Evolutionary conservation across 2,113 vertebrate species (phyloP).

Genomic region (Otolemur garnettii): DNA sequence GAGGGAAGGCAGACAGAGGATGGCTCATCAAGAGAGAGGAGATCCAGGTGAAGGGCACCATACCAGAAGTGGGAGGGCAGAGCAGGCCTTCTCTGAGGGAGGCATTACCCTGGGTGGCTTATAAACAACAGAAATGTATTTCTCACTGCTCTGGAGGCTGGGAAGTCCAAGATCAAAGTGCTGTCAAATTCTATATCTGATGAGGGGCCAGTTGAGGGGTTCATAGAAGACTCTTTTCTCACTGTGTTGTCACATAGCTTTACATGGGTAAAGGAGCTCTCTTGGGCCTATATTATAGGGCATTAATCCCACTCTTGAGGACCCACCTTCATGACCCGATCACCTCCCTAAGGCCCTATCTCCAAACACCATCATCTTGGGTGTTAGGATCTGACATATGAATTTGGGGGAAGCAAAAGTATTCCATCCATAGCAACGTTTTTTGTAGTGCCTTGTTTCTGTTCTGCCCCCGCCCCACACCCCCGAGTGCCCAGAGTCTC

Average conservation of each 20-base stretch:
- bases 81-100: not conserved
- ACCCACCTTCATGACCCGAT: not conserved
- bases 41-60: not conserved
- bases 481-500: not conserved
- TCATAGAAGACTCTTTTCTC: not conserved
- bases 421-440: not conserved
- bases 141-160: not conserved
- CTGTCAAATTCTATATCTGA: not conserved
- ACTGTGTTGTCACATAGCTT: not conserved
- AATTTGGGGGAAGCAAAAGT: not conserved
- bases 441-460: not conserved
- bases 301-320: not conserved
- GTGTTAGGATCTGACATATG: not conserved
- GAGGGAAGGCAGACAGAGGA: not conserved
- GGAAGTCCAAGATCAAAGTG: not conserved
- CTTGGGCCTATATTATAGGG: not conserved
- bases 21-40: not conserved
- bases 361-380: not conserved
- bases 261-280: not conserved
- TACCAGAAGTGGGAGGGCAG: not conserved
- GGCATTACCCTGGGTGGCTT: not conserved
- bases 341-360: not conserved
- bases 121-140: not conserved
- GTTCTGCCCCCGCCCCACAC: too few species aligned
- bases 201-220: not conserved